Percentiles rank a stretch among this genome's conserved stretches.
Evolutionary conservation across 2,888 invertebrate species (phyloP).

Genomic region (Philaethria dido): DNA sequence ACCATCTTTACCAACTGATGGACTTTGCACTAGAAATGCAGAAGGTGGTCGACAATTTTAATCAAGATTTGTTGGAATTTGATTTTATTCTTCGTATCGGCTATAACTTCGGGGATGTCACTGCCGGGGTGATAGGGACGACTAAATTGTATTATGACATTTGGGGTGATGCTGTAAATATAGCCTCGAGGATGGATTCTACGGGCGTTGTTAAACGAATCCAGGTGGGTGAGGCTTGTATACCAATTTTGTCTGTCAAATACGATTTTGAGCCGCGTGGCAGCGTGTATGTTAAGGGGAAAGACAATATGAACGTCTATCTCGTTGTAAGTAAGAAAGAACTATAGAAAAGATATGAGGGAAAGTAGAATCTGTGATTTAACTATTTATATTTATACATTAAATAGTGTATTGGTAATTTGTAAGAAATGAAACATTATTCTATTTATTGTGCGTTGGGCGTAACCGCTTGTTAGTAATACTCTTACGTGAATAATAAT

Average conservation of each 20-base stretch:
- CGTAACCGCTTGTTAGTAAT: slow-evolving; percentile 64
- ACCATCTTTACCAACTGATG: slow-evolving; percentile 93
- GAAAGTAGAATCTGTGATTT: slow-evolving; percentile 82
- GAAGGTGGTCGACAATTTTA: slow-evolving; percentile 93
- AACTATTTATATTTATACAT: slow-evolving; percentile 53
- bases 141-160: slow-evolving; percentile 98
- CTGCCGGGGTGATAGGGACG: slow-evolving; percentile 98
- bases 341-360: slow-evolving; percentile 58
- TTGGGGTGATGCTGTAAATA: slow-evolving; percentile 99
- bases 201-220: slow-evolving; percentile 95
- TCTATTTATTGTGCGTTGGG: slow-evolving; percentile 54
- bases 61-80: slow-evolving; percentile 94
- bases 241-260: slow-evolving; percentile 86
- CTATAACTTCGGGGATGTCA: slow-evolving; percentile 97
- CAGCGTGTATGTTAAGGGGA: slow-evolving; percentile 97
- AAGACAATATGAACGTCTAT: slow-evolving; percentile 97
- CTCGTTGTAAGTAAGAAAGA: slow-evolving; percentile 85
- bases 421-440: slow-evolving; percentile 33
- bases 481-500: slow-evolving; percentile 69
- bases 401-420: slow-evolving; percentile 32
- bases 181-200: slow-evolving; percentile 98
- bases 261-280: slow-evolving; percentile 97
- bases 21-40: slow-evolving; percentile 97
- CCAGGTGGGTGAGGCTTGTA: slow-evolving; percentile 91
- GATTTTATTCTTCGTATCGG: slow-evolving; percentile 94